Evolutionary conservation across 1,140 invertebrate genomes (phyloP).

Genomic region (Drosophila mayri): DNA sequence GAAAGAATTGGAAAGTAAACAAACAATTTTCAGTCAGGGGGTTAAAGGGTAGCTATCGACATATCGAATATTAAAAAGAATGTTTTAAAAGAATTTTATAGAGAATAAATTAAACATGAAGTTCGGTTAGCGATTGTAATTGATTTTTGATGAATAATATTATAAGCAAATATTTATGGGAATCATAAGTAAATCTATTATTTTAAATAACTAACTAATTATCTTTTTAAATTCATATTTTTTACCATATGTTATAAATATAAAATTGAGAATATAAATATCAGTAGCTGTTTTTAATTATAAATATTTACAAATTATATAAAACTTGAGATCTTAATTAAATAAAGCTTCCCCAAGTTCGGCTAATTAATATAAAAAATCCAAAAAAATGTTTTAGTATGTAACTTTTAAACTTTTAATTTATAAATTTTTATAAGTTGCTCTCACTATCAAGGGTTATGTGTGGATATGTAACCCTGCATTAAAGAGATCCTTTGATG

Average conservation of each 20-base stretch:
- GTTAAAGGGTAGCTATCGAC: background rate
- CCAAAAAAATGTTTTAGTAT: background rate
- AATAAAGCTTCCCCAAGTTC: background rate
- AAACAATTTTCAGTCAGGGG: constrained; percentile 23
- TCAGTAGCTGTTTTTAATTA: background rate
- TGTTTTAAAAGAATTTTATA: background rate
- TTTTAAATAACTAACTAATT: too few relatives aligned
- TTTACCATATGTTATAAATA: too few relatives aligned
- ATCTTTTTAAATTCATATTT: background rate
- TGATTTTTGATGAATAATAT: background rate
- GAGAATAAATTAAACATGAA: background rate
- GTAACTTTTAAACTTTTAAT: background rate
- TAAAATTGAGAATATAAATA: too few relatives aligned
- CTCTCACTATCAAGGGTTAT: background rate
- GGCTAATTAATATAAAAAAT: background rate
- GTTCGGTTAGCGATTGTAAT: background rate
- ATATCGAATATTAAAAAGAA: background rate
- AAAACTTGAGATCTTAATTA: background rate
- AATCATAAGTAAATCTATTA: too few relatives aligned
- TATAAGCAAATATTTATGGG: background rate
- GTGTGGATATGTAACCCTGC: background rate
- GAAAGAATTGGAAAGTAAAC: constrained; percentile 42
- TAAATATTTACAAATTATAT: background rate
- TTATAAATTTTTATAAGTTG: background rate
- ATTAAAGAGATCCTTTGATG: background rate